These are phyloP conservation scores for Augochlora pura DNA, from an alignment of 1,140 invertebrate genomes.

Conservation along the genomic window DNA sequence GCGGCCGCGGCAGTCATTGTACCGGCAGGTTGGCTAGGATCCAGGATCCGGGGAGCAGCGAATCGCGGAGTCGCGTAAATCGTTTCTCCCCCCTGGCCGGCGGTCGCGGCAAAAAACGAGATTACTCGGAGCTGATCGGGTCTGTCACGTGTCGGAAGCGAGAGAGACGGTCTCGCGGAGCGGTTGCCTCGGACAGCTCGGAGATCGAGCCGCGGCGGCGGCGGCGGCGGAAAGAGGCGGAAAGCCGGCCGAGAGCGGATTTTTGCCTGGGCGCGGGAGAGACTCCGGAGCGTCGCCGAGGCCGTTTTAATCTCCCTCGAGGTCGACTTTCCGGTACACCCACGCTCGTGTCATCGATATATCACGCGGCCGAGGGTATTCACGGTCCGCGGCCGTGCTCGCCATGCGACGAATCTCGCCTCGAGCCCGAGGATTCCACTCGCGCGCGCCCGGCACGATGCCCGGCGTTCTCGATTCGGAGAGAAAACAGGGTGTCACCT, in stretches of 20 bases:
- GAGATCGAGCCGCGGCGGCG: constrained; percentile 23
- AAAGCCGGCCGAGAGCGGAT: constrained; percentile 3
- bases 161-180: constrained; percentile 5
- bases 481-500: constrained; percentile 52
- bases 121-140: constrained; percentile 36
- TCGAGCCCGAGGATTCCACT: constrained; percentile 57
- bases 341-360: constrained; percentile 67
- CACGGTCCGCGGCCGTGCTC: constrained; percentile 20
- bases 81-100: neutral
- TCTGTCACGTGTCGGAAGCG: constrained; percentile 45
- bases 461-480: constrained; percentile 54
- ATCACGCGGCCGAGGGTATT: constrained; percentile 49
- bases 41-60: neutral
- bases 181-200: constrained; percentile 29
- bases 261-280: constrained; percentile 8
- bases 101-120: neutral
- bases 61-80: constrained; percentile 10
- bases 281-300: constrained; percentile 25
- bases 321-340: constrained; percentile 62
- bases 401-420: constrained; percentile 54
- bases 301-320: constrained; percentile 56
- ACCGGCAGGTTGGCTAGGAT: neutral
- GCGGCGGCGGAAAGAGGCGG: no score
- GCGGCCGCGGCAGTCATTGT: no score
- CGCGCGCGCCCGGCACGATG: neutral